Evolutionary conservation across 2,888 invertebrate genomes (phyloP).

Genomic region (Cantharis nigra): DNA sequence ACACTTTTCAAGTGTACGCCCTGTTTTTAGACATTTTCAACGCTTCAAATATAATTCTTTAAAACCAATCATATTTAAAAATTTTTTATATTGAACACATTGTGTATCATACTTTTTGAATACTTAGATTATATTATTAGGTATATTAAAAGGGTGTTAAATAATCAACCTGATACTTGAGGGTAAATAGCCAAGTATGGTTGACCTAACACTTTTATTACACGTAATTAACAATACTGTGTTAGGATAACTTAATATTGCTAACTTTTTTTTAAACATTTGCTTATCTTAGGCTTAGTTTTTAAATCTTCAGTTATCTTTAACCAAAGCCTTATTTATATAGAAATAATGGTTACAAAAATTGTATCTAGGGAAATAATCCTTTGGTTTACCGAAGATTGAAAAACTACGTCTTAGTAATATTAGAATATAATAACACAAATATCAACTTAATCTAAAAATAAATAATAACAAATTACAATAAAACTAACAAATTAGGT

Average conservation of each 20-base stretch:
- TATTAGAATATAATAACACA: not conserved
- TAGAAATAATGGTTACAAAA: no score
- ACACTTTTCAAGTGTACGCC: not conserved
- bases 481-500: conserved; percentile 7
- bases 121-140: conserved; percentile 12
- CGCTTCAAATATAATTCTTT: conserved; percentile 8
- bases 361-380: no score
- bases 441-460: not conserved
- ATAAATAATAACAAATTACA: not conserved
- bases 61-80: conserved; percentile 9
- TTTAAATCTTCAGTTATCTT: no score
- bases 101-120: conserved; percentile 25
- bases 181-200: not conserved
- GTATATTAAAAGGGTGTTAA: conserved; percentile 9
- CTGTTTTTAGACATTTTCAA: not conserved
- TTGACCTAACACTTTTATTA: not conserved
- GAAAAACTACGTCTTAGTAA: not conserved
- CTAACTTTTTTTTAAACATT: not conserved
- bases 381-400: no score
- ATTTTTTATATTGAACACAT: conserved; percentile 23
- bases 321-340: no score
- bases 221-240: not conserved
- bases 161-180: conserved; percentile 3
- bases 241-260: not conserved
- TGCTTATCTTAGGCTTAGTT: not conserved